A percentile compares a stretch with the other conserved stretches of the same genome.
Evolutionary conservation across 2,888 invertebrate species (phyloP).

Genomic region (Stenotaenia linearis): DNA sequence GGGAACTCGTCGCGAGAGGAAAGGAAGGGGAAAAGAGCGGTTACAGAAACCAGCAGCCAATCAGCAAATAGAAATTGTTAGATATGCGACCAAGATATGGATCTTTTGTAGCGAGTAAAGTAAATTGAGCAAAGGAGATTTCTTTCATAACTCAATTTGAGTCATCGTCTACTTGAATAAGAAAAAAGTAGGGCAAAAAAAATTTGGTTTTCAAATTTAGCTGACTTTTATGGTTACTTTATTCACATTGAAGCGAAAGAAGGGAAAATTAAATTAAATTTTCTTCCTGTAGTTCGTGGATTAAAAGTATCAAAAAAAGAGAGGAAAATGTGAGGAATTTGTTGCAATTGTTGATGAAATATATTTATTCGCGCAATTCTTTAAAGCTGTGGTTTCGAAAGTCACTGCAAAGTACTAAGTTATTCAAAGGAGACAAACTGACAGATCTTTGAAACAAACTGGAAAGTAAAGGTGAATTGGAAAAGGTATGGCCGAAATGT

Average conservation of each 20-base stretch:
- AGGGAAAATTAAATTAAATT: background rate
- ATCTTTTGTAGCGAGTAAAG: background rate
- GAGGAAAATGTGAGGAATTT: too few relatives aligned
- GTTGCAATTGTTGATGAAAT: too few relatives aligned
- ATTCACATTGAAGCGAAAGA: background rate
- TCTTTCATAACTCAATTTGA: constrained; percentile 16
- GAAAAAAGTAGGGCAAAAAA: constrained; percentile 6
- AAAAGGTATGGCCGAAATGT: background rate
- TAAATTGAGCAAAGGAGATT: constrained; percentile 17
- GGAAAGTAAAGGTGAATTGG: background rate
- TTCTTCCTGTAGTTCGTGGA: background rate
- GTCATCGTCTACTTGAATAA: background rate
- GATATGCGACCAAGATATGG: background rate
- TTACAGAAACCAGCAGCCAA: background rate
- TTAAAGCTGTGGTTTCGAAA: too few relatives aligned
- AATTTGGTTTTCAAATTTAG: constrained; percentile 2
- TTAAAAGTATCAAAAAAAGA: too few relatives aligned
- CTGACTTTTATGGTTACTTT: background rate
- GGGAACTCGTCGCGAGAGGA: background rate
- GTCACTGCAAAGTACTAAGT: too few relatives aligned
- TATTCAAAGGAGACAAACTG: background rate
- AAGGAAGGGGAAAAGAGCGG: background rate
- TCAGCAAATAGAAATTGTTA: constrained; percentile 13
- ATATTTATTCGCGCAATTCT: too few relatives aligned
- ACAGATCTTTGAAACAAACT: background rate